Percentiles rank a stretch among this genome's conserved stretches.
Conservation (phyloP, 2,797 vertebrate species). For the Pagetopsis macropterus region DNA sequence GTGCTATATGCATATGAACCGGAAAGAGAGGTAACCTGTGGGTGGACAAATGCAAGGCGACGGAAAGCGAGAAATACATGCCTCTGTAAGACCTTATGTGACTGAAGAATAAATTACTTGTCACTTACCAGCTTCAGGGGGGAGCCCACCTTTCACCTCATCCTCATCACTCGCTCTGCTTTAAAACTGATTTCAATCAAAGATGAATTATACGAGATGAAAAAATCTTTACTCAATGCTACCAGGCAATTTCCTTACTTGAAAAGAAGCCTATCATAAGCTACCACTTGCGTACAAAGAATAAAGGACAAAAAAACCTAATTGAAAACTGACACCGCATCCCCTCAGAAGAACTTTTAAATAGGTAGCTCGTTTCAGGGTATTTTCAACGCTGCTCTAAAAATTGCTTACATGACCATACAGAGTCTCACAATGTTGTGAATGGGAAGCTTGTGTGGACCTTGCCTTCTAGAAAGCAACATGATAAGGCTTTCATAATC, state of each 20-base stretch:
- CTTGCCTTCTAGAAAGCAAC: slow-evolving; percentile 49
- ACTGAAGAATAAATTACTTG: slow-evolving; percentile 48
- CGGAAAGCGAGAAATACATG: slow-evolving; percentile 34
- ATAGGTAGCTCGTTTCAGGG: slow-evolving; percentile 37
- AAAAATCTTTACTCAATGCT: slow-evolving; percentile 25
- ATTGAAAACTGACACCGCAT: slow-evolving; percentile 48
- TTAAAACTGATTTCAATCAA: slow-evolving; percentile 31
- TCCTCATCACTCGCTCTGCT: slow-evolving; percentile 20
- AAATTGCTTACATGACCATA: slow-evolving; percentile 16
- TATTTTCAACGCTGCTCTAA: slow-evolving; percentile 22
- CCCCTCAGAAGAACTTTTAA: slow-evolving; percentile 26
- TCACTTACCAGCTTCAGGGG: slow-evolving; percentile 24
- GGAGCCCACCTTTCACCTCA: slow-evolving; percentile 27
- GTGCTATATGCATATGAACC: not conserved
- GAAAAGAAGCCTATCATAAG: slow-evolving; percentile 60
- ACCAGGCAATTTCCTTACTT: slow-evolving; percentile 36
- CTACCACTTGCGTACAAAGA: slow-evolving; percentile 15
- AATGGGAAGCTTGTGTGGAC: slow-evolving; percentile 42
- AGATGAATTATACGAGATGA: slow-evolving; percentile 41
- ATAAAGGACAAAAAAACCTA: slow-evolving; percentile 21
- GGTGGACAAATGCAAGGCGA: slow-evolving; percentile 40
- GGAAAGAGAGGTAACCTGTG: slow-evolving; percentile 11
- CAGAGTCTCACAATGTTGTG: slow-evolving; percentile 20
- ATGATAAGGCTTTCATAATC: slow-evolving; percentile 57
- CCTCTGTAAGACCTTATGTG: slow-evolving; percentile 39